Evolutionary conservation across 2,888 invertebrate genomes (phyloP), one percentile per base, ranked within the genome.

Genomic region (Harpagoxenus sublaevis): DNA sequence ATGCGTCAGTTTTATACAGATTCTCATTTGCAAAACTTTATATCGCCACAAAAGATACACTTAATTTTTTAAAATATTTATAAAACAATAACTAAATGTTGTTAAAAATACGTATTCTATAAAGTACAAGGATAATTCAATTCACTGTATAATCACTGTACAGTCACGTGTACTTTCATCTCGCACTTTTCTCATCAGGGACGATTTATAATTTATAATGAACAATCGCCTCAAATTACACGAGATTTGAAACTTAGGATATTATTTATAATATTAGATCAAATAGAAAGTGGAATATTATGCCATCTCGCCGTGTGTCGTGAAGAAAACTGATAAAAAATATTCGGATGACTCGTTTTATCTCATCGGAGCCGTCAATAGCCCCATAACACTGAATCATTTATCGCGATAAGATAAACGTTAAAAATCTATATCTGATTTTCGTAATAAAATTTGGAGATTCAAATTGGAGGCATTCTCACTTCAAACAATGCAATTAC

Each of bases 351-450:
- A 62, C 12, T 28, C 10, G 15, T 3, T 62, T 81, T 81, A 74
- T 81, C 73, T 35, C 73, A 51, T 73, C 5, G 2, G 9, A 0
- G 5, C 39, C 12, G 39, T 53, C 15, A 73, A 23, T 28, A 62
- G 31, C 6, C 35, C 35, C 35, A 35, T 28, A 68, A 18, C 23
- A 57, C 31, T 71, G 23, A 81, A 42, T 74, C 71, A 48, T 51
- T 71, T 45, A 23, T 18, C n/a, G 23, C 23, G 83, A 83, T 83
- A 83, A 83, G 83, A 83, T 83, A 83, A 77, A 77, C 31, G 10
- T 62, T 48, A 1, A 62, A 81, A 71, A 12, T 62, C n/a, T 28
- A 1, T 70, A 60, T 53, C 35, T 39, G 0, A n/a, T 74, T 62
- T 55, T 23, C 8, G 18, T 55, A 55, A 15, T 71, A 55, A 55